Percentiles rank a stretch among this genome's conserved stretches.
Conservation (phyloP, 2,888 invertebrate genomes). For the Eupithecia tripunctaria region DNA sequence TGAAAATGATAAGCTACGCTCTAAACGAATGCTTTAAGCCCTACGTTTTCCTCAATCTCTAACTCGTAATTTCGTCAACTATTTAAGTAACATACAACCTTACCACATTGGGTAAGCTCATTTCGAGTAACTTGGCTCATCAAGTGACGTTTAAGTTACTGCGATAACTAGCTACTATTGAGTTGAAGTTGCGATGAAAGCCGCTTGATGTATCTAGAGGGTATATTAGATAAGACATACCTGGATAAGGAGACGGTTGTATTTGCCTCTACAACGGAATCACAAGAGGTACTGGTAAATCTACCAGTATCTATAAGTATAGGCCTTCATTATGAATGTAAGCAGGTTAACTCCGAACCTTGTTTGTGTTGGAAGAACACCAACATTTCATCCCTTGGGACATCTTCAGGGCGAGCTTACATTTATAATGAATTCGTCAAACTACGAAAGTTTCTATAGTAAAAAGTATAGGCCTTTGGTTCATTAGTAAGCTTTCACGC, state of each 20-base stretch:
- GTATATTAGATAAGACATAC: not conserved
- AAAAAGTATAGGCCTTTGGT: not conserved
- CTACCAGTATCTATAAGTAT: not conserved
- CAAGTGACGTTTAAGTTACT: conserved; percentile 21
- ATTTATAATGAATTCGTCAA: too few relatives aligned
- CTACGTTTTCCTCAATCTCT: not conserved
- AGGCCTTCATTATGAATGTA: too few relatives aligned
- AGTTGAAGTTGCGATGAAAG: conserved; percentile 3
- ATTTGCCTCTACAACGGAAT: not conserved
- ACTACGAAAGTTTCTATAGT: too few relatives aligned
- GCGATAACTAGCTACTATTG: conserved; percentile 19
- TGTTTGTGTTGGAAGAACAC: too few relatives aligned
- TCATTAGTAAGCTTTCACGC: not conserved
- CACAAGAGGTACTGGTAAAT: not conserved
- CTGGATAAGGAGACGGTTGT: not conserved
- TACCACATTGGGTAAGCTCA: conserved; percentile 2
- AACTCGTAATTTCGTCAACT: not conserved
- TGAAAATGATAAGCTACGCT: not conserved
- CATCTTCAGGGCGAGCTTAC: too few relatives aligned
- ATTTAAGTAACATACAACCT: not conserved
- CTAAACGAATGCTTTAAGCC: not conserved
- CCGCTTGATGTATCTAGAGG: not conserved
- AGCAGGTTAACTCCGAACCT: too few relatives aligned
- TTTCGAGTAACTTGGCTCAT: conserved; percentile 19
- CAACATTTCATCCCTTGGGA: too few relatives aligned